Base-by-base conservation (phyloP, 2,888 invertebrate genomes). In the Pristionchus fissidentatus region DNA sequence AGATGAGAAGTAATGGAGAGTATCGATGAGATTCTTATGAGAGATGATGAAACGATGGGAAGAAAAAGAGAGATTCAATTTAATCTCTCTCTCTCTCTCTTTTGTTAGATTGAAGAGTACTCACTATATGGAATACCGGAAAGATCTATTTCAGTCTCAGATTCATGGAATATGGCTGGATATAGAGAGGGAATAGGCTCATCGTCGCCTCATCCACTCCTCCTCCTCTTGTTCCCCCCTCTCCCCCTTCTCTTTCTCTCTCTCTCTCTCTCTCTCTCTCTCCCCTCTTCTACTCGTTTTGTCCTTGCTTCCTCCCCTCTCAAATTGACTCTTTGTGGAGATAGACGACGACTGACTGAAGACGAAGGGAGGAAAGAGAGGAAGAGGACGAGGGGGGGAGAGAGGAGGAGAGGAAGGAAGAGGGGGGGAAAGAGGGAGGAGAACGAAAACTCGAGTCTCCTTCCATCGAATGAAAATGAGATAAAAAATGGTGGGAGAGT, bases 261-360 rank as follows among this genome's bases (percentile, higher is more conserved):
- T 41, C 73, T 32, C 32, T 13, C 73, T 26, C 22, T n/a, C 5
- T 4, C 73, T 15, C 15, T 41, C 8, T 22, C 41, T 41, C 41
- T 15, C 41, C 41, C 41, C 32, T 41, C 46, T n/a, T 32, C 26
- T 73, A 13, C 5, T 73, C 15, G 35, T 41, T 7, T 43, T 15
- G 29, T 60, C 29, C 60, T 32, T 29, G 7, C 22, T 55, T 22
- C 1, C 26, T 41, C 32, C 38, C 41, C 70, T 70, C 70, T 70
- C 77, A 43, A 46, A 77, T 77, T 77, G 29, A 49, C 77, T 38
- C 52, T 77, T 52, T 77, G 70, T 41, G 41, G 70, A 41, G 70
- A 70, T 38, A 41, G 70, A 70, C 35, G 70, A 70, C 35, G 70
- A 70, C 41, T 41, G 41, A 41, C 38, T 70, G 41, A 70, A 32